These are phyloP conservation scores for Epinephelus malabaricus DNA, from an alignment of 2,797 vertebrate genomes.

Conservation along the genomic window DNA sequence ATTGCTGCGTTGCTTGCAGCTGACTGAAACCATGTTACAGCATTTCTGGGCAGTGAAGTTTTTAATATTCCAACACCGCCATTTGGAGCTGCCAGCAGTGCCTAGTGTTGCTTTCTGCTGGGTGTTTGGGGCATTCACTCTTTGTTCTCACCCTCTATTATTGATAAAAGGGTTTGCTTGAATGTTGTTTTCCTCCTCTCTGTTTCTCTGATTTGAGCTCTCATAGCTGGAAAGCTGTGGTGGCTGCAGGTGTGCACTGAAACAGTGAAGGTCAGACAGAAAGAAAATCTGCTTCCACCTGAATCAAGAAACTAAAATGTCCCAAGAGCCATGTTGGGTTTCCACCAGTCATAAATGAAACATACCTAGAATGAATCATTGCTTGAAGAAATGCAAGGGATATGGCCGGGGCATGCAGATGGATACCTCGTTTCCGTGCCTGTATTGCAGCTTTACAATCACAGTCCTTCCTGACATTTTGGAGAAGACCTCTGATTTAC, in stretches of 20 bases:
- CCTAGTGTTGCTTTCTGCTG: not conserved
- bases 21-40: constrained; percentile 26
- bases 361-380: not conserved
- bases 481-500: not conserved
- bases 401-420: not conserved
- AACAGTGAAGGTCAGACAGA: constrained; percentile 44
- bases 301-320: constrained; percentile 6
- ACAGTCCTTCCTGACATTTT: not conserved
- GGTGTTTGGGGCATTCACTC: constrained; percentile 20
- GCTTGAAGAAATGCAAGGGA: constrained; percentile 5
- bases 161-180: constrained; percentile 58
- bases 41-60: constrained; percentile 11
- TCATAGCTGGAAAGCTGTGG: constrained; percentile 12
- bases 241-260: constrained; percentile 21
- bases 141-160: constrained; percentile 58
- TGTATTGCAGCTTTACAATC: not conserved
- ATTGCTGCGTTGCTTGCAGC: not conserved
- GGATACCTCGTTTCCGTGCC: not conserved
- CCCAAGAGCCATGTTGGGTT: constrained; percentile 44
- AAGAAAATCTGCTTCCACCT: not conserved
- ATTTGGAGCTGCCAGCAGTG: constrained; percentile 26
- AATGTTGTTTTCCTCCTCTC: constrained; percentile 37
- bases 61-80: constrained; percentile 36
- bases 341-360: constrained; percentile 16
- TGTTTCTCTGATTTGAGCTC: constrained; percentile 35